A percentile compares a stretch with the other conserved stretches of the same genome.
Evolutionary conservation across 1,140 invertebrate species (phyloP).

Genomic region (Aporrectodea caliginosa): DNA sequence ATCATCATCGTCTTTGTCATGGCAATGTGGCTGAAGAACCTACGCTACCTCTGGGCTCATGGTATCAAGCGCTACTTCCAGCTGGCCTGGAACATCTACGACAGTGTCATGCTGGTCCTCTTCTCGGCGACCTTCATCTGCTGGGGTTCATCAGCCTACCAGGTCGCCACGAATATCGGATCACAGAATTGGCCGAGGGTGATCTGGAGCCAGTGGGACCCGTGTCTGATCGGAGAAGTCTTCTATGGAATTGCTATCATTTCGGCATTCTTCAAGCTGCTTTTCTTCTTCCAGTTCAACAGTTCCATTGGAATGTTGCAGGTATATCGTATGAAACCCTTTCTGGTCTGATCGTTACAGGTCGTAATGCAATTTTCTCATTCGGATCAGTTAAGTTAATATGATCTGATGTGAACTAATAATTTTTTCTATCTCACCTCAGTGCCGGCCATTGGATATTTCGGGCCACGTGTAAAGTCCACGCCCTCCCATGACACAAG

Average conservation of each 20-base stretch:
- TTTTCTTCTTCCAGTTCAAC: slow-evolving; percentile 10
- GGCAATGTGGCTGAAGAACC: slow-evolving; percentile 30
- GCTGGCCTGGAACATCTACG: slow-evolving; percentile 16
- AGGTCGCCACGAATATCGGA: not conserved
- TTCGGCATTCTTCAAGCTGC: slow-evolving; percentile 12
- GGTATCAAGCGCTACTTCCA: not conserved
- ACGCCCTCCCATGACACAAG: no score
- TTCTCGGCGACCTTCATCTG: slow-evolving; percentile 18
- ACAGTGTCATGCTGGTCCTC: slow-evolving; percentile 9
- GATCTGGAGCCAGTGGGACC: slow-evolving; percentile 7
- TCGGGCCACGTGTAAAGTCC: no score
- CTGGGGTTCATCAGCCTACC: slow-evolving; percentile 9
- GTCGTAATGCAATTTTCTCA: no score
- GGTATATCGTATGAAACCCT: no score
- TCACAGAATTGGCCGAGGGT: not conserved
- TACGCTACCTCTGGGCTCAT: slow-evolving; percentile 5
- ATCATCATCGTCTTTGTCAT: slow-evolving; percentile 29
- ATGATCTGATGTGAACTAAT: no score
- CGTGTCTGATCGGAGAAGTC: slow-evolving; percentile 11
- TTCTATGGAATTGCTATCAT: not conserved
- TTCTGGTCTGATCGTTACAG: no score
- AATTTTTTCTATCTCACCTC: no score
- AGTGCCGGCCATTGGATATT: no score
- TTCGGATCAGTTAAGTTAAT: no score
- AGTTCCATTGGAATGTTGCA: slow-evolving; percentile 8